These are phyloP conservation scores for Vombatus ursinus DNA, from an alignment of 2,113 vertebrate genomes.

Conservation along the genomic window DNA sequence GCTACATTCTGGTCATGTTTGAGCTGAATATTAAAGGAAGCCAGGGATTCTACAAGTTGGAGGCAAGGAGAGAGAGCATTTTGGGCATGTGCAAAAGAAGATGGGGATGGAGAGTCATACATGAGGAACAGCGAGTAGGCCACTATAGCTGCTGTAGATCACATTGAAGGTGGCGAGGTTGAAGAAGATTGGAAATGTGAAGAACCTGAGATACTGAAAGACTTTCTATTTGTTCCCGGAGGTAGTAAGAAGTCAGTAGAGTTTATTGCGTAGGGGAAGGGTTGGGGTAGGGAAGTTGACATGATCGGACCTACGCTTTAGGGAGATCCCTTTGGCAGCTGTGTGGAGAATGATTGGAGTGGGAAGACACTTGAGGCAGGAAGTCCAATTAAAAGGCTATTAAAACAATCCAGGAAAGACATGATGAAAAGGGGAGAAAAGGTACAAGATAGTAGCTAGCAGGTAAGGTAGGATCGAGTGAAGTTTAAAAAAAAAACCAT, in stretches of 20 bases:
- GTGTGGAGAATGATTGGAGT: background rate
- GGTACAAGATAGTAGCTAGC: background rate
- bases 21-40: background rate
- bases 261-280: background rate
- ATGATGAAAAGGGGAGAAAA: background rate
- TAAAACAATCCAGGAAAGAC: background rate
- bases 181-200: background rate
- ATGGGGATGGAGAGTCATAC: background rate
- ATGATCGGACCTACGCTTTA: background rate
- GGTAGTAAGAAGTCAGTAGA: background rate
- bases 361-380: background rate
- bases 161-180: background rate
- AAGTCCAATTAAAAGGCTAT: background rate
- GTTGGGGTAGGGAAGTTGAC: background rate
- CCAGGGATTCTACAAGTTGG: background rate
- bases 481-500: background rate
- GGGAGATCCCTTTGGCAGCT: background rate
- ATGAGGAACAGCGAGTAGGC: background rate
- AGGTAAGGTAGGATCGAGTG: background rate
- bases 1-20: background rate
- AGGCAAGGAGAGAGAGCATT: background rate
- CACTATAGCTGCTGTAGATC: background rate
- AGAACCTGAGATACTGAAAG: background rate
- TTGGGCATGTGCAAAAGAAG: background rate
- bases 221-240: background rate